Conservation (phyloP, 2,888 invertebrate species). For the Disparrhopalites patrizii region DNA sequence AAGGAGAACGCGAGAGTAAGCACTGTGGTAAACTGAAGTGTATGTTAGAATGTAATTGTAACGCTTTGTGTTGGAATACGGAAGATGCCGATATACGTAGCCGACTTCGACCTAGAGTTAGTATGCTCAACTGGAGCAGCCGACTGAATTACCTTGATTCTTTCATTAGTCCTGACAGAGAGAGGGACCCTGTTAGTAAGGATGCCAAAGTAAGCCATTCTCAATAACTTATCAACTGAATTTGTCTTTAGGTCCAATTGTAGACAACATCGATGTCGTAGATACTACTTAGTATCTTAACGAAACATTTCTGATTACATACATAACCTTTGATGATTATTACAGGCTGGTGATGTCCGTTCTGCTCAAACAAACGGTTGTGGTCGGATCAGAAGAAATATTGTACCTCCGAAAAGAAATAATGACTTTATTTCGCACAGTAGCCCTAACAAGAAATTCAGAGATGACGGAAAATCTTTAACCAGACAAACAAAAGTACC, state of each 20-base stretch:
- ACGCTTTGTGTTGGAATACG: conserved; percentile 2
- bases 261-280: too few relatives aligned
- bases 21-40: conserved; percentile 44
- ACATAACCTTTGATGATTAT: too few relatives aligned
- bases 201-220: too few relatives aligned
- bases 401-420: conserved; percentile 24
- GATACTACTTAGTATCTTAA: too few relatives aligned
- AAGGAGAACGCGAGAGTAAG: conserved; percentile 5
- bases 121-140: conserved; percentile 42
- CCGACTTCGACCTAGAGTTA: conserved; percentile 43
- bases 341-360: background rate
- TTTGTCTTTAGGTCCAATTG: too few relatives aligned
- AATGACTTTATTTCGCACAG: conserved; percentile 24
- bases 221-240: too few relatives aligned
- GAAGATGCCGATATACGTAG: conserved; percentile 44
- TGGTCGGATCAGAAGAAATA: conserved; percentile 11
- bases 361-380: background rate
- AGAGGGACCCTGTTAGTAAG: conserved; percentile 7
- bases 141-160: conserved; percentile 26
- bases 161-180: conserved; percentile 11
- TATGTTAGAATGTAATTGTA: conserved; percentile 44
- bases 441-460: conserved; percentile 3
- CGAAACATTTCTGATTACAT: too few relatives aligned
- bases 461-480: background rate
- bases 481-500: conserved; percentile 6